Conservation (phyloP, 2,888 invertebrate species). For the Pimpla rufipes region DNA sequence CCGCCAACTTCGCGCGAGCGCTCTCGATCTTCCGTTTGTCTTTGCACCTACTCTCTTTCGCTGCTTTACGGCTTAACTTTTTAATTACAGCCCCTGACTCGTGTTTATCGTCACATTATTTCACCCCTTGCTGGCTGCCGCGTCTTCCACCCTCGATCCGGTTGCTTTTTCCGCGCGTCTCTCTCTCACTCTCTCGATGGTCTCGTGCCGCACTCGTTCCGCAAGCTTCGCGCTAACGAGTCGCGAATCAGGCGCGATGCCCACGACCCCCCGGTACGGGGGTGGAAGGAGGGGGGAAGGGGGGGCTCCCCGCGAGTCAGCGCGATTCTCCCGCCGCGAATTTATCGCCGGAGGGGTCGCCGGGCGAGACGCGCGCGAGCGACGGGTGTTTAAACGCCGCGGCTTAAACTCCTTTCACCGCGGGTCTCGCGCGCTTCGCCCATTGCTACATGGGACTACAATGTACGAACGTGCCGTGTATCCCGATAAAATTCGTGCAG, state of each 20-base stretch:
- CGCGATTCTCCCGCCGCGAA: conserved; percentile 73
- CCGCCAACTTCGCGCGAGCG: conserved; percentile 54
- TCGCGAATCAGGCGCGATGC: conserved; percentile 72
- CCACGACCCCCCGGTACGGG: conserved; percentile 51
- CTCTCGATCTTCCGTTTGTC: conserved; percentile 71
- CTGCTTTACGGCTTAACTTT: conserved; percentile 79
- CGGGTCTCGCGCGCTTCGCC: neutral
- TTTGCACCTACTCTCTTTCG: conserved; percentile 74
- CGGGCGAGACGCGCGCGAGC: conserved; percentile 51
- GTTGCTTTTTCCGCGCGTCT: neutral
- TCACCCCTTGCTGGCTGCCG: conserved; percentile 62
- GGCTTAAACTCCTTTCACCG: conserved; percentile 1
- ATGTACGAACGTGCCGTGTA: conserved; percentile 22
- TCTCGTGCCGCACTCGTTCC: conserved; percentile 20
- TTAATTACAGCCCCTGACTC: conserved; percentile 80
- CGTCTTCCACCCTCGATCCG: conserved; percentile 53
- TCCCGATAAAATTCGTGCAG: conserved; percentile 59
- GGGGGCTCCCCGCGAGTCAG: conserved; percentile 70
- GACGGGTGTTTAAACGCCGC: conserved; percentile 43
- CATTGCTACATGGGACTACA: neutral
- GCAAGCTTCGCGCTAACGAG: conserved; percentile 74
- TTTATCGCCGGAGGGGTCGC: conserved; percentile 76
- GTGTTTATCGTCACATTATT: conserved; percentile 82
- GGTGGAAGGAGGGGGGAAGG: no score
- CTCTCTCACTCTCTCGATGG: conserved; percentile 51